Base-by-base conservation (phyloP, 23 tunicate species). In the Trididemnum nubilum region DNA sequence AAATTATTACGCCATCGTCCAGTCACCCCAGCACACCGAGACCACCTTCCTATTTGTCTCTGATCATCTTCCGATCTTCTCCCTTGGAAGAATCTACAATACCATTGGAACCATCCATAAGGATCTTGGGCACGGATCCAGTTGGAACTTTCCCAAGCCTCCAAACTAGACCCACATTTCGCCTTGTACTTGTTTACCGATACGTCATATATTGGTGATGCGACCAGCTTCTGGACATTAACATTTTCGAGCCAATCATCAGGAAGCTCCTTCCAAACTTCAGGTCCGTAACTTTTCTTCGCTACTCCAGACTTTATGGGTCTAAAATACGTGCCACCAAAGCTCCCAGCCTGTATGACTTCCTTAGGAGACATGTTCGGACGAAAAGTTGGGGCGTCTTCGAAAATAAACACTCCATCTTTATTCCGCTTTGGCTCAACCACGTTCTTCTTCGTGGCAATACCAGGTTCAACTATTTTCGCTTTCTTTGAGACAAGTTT, bases 51-150 rank as follows among this genome's bases (percentile, higher is more conserved):
- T 33, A 85, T 67, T 34, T 85, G 89, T 1, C 89, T 38, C 30
- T 85, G 37, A 77, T 85, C 89, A 65, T 85, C 89, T 31, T 66
- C 83, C 0, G 83, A 28, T 44, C 89, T 35, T 1, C 89, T 71
- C 0, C 89, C 89, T 28, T 27, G 83, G 34, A 51, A 85, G 51
- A 85, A 85, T 25, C 89, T 23, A 52, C 89, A 85, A 32, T 85
- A 85, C 89, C 89, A 85, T 69, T 85, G 89, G 67, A 85, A 85
- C 89, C 89, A 85, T 0, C 89, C 89, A 51, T 85, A 85, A 2
- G 89, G 89, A 34, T 85, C 89, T 52, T 85, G 89, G 1, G 79
- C 80, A 22, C 34, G 32, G 1, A 85, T 85, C 89, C 89, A 85
- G 54, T 73, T 73, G 0, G 89, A 85, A 27, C 37, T 32, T 60